These are phyloP conservation scores for Tribolium castaneum DNA, from an alignment of 1,140 invertebrate species.

Conservation along the genomic window DNA sequence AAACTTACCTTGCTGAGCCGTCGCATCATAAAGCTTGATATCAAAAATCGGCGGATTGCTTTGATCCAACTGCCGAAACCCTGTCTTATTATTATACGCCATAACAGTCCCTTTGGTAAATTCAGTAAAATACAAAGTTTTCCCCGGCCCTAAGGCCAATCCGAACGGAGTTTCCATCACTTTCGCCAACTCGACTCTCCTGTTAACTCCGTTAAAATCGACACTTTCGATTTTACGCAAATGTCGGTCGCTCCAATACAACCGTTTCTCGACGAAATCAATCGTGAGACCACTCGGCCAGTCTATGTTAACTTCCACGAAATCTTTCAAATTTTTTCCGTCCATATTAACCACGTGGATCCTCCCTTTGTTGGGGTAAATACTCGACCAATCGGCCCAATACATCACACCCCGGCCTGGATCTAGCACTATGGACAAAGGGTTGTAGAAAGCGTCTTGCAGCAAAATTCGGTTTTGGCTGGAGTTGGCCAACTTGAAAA, in stretches of 20 bases:
- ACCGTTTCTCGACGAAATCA: constrained; percentile 77
- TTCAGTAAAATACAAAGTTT: constrained; percentile 80
- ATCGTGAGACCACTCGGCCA: constrained; percentile 92
- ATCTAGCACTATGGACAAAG: constrained; percentile 77
- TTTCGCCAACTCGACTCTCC: constrained; percentile 71
- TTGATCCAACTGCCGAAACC: constrained; percentile 62
- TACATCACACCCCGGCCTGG: constrained; percentile 75
- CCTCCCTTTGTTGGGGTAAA: constrained; percentile 64
- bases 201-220: constrained; percentile 76
- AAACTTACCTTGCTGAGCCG: constrained; percentile 52
- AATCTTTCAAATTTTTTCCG: constrained; percentile 70
- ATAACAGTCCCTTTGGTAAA: constrained; percentile 71
- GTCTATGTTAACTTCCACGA: constrained; percentile 71
- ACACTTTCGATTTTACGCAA: constrained; percentile 81
- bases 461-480: constrained; percentile 68
- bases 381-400: constrained; percentile 82
- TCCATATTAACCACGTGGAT: constrained; percentile 86
- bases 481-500: constrained; percentile 70
- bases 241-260: constrained; percentile 84
- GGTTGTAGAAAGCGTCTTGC: constrained; percentile 67
- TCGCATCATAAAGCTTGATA: constrained; percentile 71
- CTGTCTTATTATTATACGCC: constrained; percentile 64
- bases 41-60: constrained; percentile 73
- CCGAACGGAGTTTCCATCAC: constrained; percentile 78
- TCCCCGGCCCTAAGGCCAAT: constrained; percentile 71